These are phyloP conservation scores for Platycnemis pennipes DNA, from an alignment of 2,888 invertebrate genomes.

Conservation along the genomic window DNA sequence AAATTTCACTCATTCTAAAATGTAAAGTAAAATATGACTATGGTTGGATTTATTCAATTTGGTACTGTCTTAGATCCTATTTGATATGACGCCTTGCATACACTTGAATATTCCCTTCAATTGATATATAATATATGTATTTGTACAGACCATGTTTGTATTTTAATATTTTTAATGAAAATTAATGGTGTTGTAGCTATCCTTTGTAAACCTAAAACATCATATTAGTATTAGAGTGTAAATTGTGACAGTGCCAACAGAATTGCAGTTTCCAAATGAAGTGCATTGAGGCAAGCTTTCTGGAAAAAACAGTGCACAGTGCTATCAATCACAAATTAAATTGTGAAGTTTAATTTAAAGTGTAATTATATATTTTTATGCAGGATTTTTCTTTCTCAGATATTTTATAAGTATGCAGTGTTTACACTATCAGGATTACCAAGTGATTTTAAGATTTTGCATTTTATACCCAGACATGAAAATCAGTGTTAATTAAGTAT, in stretches of 20 bases:
- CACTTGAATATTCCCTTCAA: conserved; percentile 32
- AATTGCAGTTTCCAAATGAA: conserved; percentile 41
- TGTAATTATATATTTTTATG: conserved; percentile 67
- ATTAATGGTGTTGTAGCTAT: conserved; percentile 48
- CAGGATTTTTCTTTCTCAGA: conserved; percentile 61
- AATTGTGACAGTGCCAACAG: conserved; percentile 42
- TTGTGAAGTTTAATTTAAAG: conserved; percentile 55
- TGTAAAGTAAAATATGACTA: not conserved
- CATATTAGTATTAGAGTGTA: conserved; percentile 44
- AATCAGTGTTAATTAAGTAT: conserved; percentile 59
- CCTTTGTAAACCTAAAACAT: conserved; percentile 51
- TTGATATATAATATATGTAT: conserved; percentile 25
- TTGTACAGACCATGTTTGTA: conserved; percentile 56
- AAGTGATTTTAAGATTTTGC: conserved; percentile 61
- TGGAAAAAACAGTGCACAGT: conserved; percentile 52
- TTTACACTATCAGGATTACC: conserved; percentile 62
- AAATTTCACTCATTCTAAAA: not conserved
- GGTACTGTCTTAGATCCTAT: not conserved
- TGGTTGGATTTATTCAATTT: not conserved
- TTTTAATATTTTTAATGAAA: conserved; percentile 61
- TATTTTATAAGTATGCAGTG: conserved; percentile 59
- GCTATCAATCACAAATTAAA: conserved; percentile 38
- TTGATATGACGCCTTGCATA: conserved; percentile 39
- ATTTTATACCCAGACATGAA: conserved; percentile 66
- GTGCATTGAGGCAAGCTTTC: conserved; percentile 51